Conservation (phyloP, 2,888 invertebrate species). For the Dryadula phaetusa region DNA sequence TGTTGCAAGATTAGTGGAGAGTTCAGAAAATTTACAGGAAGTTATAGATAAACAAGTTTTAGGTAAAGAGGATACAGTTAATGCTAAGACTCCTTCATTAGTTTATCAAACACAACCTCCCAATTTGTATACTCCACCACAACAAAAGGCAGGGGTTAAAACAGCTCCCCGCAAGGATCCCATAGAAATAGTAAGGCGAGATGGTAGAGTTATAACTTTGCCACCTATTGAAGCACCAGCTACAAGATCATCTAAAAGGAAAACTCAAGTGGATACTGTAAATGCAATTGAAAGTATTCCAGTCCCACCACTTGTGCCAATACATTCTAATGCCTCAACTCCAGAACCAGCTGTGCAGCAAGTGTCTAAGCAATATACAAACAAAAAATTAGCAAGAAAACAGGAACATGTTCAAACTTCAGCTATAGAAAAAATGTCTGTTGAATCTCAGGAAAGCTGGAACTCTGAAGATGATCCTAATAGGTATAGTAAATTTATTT, state of each 20-base stretch:
- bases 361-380: conserved; percentile 72
- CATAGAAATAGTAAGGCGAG: conserved; percentile 89
- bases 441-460: conserved; percentile 86
- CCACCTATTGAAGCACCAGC: conserved; percentile 94
- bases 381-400: conserved; percentile 68
- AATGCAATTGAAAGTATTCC: conserved; percentile 39
- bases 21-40: conserved; percentile 87
- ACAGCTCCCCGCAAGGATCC: conserved; percentile 80
- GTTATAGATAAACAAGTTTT: conserved; percentile 88
- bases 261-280: conserved; percentile 74
- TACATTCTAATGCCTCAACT: conserved; percentile 49
- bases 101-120: conserved; percentile 51
- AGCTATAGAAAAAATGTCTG: conserved; percentile 69
- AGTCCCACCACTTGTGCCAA: conserved; percentile 52
- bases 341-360: conserved; percentile 63
- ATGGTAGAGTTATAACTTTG: conserved; percentile 90
- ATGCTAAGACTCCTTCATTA: conserved; percentile 54
- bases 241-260: conserved; percentile 89
- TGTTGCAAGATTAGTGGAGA: conserved; percentile 89
- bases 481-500: conserved; percentile 70
- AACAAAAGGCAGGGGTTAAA: conserved; percentile 62
- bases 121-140: conserved; percentile 60
- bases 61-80: conserved; percentile 72
- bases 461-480: conserved; percentile 97
- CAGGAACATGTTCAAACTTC: conserved; percentile 56